Conservation (phyloP, 2,888 invertebrate genomes). For the Deilephila porcellus region DNA sequence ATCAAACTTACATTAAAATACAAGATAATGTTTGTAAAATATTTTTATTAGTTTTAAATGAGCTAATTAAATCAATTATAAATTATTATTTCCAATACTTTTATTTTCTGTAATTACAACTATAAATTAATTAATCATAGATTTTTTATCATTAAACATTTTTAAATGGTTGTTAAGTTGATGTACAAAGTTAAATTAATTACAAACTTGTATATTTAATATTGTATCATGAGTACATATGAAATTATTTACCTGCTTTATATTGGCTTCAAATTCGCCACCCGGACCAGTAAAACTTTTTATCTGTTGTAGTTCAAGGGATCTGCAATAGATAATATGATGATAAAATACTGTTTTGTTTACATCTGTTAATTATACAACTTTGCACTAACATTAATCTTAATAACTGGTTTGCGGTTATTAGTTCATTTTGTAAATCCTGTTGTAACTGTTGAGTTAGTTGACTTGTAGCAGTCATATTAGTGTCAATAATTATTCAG, state of each 20-base stretch:
- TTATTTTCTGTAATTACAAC: too few relatives aligned
- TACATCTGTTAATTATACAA: too few relatives aligned
- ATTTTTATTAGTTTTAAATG: too few relatives aligned
- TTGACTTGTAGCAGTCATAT: conserved; percentile 25
- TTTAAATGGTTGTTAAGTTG: too few relatives aligned
- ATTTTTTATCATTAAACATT: too few relatives aligned
- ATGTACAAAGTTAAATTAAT: neutral
- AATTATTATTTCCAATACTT: too few relatives aligned
- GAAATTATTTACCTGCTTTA: conserved; percentile 58
- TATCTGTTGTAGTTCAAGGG: conserved; percentile 65
- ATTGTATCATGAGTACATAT: neutral
- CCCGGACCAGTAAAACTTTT: conserved; percentile 63
- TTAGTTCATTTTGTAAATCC: conserved; percentile 73
- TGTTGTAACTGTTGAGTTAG: conserved; percentile 61
- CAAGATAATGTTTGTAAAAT: too few relatives aligned
- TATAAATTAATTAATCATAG: too few relatives aligned
- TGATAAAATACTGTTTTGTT: neutral
- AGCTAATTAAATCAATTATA: too few relatives aligned
- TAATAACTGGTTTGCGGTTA: conserved; percentile 69
- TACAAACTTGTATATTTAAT: neutral
- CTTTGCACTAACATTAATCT: conserved; percentile 63
- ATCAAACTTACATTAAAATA: too few relatives aligned
- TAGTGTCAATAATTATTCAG: neutral
- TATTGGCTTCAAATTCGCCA: conserved; percentile 65
- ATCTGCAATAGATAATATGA: conserved; percentile 52